Evolutionary conservation across 2,797 vertebrate genomes (phyloP), one percentile per base, ranked within the genome.

Genomic region (Choloepus didactylus): DNA sequence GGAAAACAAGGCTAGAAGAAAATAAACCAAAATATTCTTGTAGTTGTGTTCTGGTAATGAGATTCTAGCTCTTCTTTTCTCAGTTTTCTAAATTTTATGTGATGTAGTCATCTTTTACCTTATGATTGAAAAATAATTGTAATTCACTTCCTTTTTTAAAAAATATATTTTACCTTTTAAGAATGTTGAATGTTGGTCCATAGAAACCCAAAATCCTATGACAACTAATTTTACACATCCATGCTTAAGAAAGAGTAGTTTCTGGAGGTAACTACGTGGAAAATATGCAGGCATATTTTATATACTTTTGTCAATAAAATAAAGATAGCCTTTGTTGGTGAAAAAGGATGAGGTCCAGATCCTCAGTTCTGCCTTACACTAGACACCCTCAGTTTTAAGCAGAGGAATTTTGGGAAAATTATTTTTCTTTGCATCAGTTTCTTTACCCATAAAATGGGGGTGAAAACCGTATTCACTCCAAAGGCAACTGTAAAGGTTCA

Each of bases 381-480:
- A 10, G n/a, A n/a, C 6, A 7, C 44, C 44, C 1, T 12, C 25
- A 0, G 25, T 23, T 29, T 2, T 8, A 0, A 38, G 31, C 12
- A 31, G 31, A 49, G 31, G 54, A 16, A 11, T 10, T 19, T 2
- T 10, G 25, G 62, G 4, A 1, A 46, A 31, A 44, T 31, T 2
- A 46, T 23, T 14, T 29, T 5, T 12, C 15, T 41, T 19, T 6
- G 18, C 21, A 5, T 29, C 8, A 5, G 44, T 59, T 19, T 31
- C 44, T 51, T 27, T 59, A 29, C 1, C 19, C 31, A 3, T 27
- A 9, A 25, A 19, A 15, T 0, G 29, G 21, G 38, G 25, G 11
- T n/a, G 3, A 35, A n/a, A 12, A 25, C 0, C 2, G 14, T 0
- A 21, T 49, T 3, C 4, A 2, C 41, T 14, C 0, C 0, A 0